phyloP scores from a whole-genome alignment of 2,797 vertebrate genomes.

The Pempheris klunzingeri region DNA sequence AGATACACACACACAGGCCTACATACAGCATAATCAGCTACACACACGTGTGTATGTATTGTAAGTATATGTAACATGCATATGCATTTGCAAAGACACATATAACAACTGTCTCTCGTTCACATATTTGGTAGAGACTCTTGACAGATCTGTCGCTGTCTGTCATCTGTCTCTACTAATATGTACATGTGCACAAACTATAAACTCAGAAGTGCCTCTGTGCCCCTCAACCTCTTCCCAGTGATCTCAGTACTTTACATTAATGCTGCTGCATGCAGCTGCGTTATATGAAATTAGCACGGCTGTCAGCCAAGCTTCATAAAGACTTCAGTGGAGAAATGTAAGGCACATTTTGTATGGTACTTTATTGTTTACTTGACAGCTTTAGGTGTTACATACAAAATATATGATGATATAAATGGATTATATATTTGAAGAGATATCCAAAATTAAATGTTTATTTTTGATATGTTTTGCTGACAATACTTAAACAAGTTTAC shows the following conservation, averaged over 20 bases:
- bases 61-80: background rate
- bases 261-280: background rate
- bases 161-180: conserved; percentile 28
- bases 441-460: no score
- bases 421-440: no score
- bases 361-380: no score
- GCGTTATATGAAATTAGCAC: background rate
- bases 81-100: conserved; percentile 1
- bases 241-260: background rate
- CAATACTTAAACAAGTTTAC: no score
- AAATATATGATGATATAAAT: background rate
- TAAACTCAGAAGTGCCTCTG: background rate
- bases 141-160: conserved; percentile 25
- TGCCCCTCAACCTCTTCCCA: background rate
- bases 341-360: no score
- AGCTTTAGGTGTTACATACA: background rate
- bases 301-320: background rate
- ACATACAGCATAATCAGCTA: background rate
- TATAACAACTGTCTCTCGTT: background rate
- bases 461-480: no score
- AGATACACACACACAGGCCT: conserved; percentile 18
- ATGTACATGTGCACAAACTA: background rate
- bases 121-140: conserved; percentile 14
- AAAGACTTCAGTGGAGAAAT: background rate
- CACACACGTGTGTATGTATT: background rate